Conservation (phyloP, 1,140 invertebrate genomes). For the Mizuhopecten yessoensis region DNA sequence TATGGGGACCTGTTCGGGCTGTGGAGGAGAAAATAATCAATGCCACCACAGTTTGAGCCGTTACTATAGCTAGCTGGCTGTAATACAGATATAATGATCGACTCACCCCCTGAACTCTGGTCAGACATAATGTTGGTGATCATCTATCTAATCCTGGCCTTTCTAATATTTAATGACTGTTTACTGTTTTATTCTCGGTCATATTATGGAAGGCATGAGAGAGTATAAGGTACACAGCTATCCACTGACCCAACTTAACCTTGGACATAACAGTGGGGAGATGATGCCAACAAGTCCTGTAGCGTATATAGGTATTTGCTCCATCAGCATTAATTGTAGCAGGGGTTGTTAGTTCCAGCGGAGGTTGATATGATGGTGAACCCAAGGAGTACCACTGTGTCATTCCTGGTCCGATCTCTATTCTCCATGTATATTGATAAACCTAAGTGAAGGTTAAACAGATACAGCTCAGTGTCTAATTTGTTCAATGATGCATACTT, state of each 20-base stretch:
- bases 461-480: no score
- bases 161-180: slow-evolving; percentile 19
- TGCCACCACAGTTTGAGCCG: background rate
- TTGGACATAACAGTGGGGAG: background rate
- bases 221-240: background rate
- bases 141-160: no score
- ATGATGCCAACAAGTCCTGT: no score
- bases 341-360: background rate
- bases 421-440: no score
- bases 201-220: background rate
- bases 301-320: background rate
- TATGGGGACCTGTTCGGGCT: background rate
- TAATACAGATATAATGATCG: no score
- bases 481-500: no score
- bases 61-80: background rate
- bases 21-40: background rate
- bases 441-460: no score
- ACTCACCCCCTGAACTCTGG: no score
- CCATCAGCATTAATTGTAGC: background rate
- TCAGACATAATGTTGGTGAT: background rate
- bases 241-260: background rate
- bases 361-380: background rate
- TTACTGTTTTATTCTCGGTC: background rate
- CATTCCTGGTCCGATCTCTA: no score
- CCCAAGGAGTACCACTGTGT: background rate